Evolutionary conservation across 2,113 vertebrate species (phyloP).

Genomic region (Pseudorhombus dupliciocellatus): DNA sequence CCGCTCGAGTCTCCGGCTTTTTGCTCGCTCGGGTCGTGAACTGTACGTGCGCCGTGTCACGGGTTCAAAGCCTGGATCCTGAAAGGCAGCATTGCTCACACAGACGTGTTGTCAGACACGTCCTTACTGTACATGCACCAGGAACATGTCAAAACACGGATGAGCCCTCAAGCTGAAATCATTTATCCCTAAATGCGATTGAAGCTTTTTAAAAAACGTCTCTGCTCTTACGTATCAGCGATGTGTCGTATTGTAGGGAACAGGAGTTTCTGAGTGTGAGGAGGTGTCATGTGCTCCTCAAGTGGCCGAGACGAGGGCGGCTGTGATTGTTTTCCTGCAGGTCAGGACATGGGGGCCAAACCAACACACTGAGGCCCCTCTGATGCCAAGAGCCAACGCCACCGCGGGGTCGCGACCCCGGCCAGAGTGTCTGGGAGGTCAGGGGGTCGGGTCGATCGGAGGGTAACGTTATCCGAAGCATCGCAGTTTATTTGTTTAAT

Average conservation of each 20-base stretch:
- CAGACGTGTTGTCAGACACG: background rate
- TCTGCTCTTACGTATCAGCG: no score
- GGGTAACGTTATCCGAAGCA: constrained; percentile 80
- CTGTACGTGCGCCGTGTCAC: constrained; percentile 8
- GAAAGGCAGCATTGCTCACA: constrained; percentile 11
- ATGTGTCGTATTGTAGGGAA: constrained; percentile 1
- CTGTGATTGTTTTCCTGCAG: constrained; percentile 54
- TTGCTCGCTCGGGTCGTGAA: constrained; percentile 33
- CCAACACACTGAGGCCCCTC: constrained; percentile 55
- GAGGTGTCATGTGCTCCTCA: background rate
- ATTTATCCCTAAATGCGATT: no score
- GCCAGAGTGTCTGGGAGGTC: constrained; percentile 72
- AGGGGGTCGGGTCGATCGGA: constrained; percentile 72
- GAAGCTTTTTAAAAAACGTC: no score
- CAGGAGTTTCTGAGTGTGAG: background rate
- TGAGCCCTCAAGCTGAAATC: no score
- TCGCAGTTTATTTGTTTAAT: constrained; percentile 83
- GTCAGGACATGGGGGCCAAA: constrained; percentile 53
- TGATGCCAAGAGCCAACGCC: constrained; percentile 32
- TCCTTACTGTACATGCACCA: background rate
- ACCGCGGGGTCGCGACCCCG: constrained; percentile 67
- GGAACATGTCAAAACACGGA: no score
- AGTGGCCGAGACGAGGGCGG: background rate
- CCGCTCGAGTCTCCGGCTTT: constrained; percentile 38
- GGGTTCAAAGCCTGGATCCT: constrained; percentile 18